Evolutionary conservation across 2,113 vertebrate species (phyloP).

Genomic region (Aleadryas rufinucha): DNA sequence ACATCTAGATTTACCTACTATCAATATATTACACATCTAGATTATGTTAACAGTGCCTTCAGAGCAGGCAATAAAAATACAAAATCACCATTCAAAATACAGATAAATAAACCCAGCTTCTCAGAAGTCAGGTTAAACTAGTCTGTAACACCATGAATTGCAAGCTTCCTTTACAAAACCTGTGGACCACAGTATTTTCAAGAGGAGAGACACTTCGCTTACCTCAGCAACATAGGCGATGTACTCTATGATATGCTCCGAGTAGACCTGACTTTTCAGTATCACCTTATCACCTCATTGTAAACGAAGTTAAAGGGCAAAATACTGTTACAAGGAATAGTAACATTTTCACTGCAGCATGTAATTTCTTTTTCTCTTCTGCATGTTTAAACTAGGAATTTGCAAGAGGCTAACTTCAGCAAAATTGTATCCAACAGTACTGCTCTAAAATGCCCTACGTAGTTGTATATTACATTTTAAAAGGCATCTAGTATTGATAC

Average conservation of each 20-base stretch:
- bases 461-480: not conserved
- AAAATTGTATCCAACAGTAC: not conserved
- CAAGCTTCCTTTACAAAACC: not conserved
- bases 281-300: constrained; percentile 84
- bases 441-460: not conserved
- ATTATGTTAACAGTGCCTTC: not conserved
- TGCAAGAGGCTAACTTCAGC: not conserved
- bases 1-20: not conserved
- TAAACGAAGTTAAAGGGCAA: not conserved
- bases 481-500: not conserved
- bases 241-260: constrained; percentile 75
- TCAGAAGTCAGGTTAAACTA: not conserved
- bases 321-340: not conserved
- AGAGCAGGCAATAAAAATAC: not conserved
- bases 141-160: not conserved
- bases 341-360: not conserved
- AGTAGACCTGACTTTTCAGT: constrained; percentile 78
- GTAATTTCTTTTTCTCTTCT: not conserved
- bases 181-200: not conserved
- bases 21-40: not conserved
- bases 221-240: constrained; percentile 82
- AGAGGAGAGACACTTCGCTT: not conserved
- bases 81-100: not conserved
- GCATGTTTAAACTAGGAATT: not conserved
- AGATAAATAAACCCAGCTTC: not conserved